Conservation (phyloP, 1,140 invertebrate genomes). For the Lineus longissimus region DNA sequence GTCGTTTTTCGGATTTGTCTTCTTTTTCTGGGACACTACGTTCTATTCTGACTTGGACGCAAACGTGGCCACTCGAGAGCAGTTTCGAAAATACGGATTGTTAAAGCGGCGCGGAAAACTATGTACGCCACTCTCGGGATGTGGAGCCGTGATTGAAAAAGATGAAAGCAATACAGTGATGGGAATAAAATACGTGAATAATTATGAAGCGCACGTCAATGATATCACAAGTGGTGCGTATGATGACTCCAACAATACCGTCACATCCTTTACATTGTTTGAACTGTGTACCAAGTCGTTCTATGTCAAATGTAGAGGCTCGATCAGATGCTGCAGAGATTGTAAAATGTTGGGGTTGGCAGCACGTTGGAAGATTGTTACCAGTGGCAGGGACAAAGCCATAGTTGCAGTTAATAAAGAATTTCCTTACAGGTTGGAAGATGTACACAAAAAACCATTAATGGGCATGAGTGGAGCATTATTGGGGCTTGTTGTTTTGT, state of each 20-base stretch:
- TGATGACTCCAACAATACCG: not conserved
- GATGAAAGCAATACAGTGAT: no score
- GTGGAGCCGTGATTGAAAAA: no score
- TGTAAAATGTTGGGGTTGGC: not conserved
- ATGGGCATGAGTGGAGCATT: not conserved
- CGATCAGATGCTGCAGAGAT: conserved; percentile 1
- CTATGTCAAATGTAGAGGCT: not conserved
- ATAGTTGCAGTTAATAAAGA: not conserved
- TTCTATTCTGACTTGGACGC: conserved; percentile 1
- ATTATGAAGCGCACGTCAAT: no score
- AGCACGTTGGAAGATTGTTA: not conserved
- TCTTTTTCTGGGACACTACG: conserved; percentile 6
- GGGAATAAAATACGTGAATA: no score
- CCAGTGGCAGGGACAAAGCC: not conserved
- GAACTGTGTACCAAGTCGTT: not conserved
- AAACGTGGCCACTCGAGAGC: not conserved
- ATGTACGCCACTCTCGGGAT: conserved; percentile 1
- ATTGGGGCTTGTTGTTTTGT: not conserved
- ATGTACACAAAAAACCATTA: not conserved
- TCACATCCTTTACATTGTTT: not conserved
- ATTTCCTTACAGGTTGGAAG: conserved; percentile 3
- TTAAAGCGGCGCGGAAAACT: not conserved
- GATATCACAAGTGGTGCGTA: no score
- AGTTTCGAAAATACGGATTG: not conserved
- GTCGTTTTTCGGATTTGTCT: not conserved